Evolutionary conservation across 2,797 vertebrate genomes (phyloP), one percentile per base, ranked within the genome.

Genomic region (Thripadectes ignobilis): DNA sequence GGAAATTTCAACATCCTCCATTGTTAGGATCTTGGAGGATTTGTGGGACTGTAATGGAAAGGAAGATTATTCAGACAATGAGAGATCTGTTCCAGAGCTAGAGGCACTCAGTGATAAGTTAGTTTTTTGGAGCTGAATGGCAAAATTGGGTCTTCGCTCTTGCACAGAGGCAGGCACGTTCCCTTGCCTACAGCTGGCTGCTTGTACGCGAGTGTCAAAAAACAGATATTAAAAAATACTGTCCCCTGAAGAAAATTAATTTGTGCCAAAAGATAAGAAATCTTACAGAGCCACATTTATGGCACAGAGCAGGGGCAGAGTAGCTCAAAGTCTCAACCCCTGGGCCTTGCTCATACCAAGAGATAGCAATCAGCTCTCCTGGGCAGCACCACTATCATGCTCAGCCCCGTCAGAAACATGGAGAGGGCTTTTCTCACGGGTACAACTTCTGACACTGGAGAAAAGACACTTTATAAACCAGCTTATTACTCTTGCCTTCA

Each of bases 341-440:
- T 43, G 69, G n/a, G 30, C 17, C 18, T 12, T 26, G 48, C 30
- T 39, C 43, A 19, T 7, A 43, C 6, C 0, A 0, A 62, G 54
- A 54, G 52, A 27, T 1, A 18, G 23, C 18, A 63, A 32, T 4
- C 36, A 38, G 21, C 12, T 24, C 12, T 45, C 45, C 51, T 20
- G 62, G 20, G 39, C 39, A 74, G 51, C 52, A 62, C 14, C 30
- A 18, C 0, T 1, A n/a, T n/a, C 67, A 32, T 14, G 21, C 52
- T 32, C 14, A 82, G 29, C 16, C 26, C 34, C 57, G 27, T 17
- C 30, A 71, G 57, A 85, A 76, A 58, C 0, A 0, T 6, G 16
- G 27, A 61, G 29, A 19, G 12, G 20, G 32, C 17, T n/a, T 72
- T 63, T 62, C 41, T 81, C 30, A 48, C 0, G 0, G 9, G 9